phyloP scores from a whole-genome alignment of 2,888 invertebrate species.

The Ectemnius lituratus region DNA sequence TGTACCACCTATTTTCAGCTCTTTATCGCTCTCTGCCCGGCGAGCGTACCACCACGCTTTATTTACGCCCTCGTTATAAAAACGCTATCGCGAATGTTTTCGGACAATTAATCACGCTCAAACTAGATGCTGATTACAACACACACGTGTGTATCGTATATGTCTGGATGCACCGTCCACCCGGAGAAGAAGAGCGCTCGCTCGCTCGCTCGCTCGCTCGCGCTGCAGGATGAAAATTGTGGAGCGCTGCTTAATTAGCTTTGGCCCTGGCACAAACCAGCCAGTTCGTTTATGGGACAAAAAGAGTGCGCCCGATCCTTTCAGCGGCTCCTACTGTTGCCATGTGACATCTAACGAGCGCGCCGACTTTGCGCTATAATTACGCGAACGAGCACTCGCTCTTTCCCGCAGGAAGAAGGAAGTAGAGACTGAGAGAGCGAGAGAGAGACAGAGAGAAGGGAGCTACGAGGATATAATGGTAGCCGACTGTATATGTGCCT shows the following conservation, averaged over 20 bases:
- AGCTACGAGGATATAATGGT: constrained; percentile 29
- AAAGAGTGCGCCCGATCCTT: constrained; percentile 24
- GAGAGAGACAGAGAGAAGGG: too few species aligned
- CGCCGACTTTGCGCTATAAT: constrained; percentile 45
- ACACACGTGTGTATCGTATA: constrained; percentile 12
- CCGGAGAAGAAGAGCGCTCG: not conserved
- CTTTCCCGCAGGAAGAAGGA: too few species aligned
- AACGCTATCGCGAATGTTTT: constrained; percentile 60
- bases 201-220: too few species aligned
- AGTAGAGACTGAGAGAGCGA: too few species aligned
- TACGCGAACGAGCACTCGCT: constrained; percentile 28
- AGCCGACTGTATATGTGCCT: constrained; percentile 16
- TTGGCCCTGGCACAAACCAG: constrained; percentile 17
- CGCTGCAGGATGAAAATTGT: too few species aligned
- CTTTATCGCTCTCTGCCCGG: constrained; percentile 35
- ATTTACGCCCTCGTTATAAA: constrained; percentile 56
- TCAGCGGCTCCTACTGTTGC: constrained; percentile 27
- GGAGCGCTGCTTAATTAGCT: constrained; percentile 55
- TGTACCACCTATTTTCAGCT: constrained; percentile 33
- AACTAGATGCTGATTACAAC: constrained; percentile 65
- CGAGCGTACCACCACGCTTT: constrained; percentile 20
- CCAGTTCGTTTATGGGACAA: constrained; percentile 30
- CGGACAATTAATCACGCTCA: constrained; percentile 63
- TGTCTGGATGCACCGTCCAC: too few species aligned
- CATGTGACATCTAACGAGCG: constrained; percentile 34